Evolutionary conservation across 2,113 vertebrate genomes (phyloP), one percentile per base, ranked within the genome.

Genomic region (Guaruba guarouba): DNA sequence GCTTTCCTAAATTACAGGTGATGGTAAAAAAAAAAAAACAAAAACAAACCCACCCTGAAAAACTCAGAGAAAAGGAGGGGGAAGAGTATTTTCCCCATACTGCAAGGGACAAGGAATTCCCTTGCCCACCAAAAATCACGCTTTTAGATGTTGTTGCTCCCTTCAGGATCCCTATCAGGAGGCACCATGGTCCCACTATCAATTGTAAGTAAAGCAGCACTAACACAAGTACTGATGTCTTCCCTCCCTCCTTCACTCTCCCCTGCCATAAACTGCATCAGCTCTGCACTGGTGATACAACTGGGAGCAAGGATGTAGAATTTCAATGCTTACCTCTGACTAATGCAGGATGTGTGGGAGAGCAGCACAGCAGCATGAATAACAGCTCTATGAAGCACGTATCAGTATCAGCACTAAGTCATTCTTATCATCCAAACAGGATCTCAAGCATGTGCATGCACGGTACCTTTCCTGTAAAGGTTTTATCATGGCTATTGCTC

Each of bases 331-430:
- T 9, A 74, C 27, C 84, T 95, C 59, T 95, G 94, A 96, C 78
- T 94, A 95, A 94, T 33, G 93, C 96, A 96, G 93, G 88, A 95
- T 91, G 91, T 92, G 95, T 93, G 91, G 94, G 94, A 94, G 95
- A 93, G 92, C 73, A 49, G 54, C 71, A 22, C 33, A 37, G 51
- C 31, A 7, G 69, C 68, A 82, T 92, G 96, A 96, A 78, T 94
- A 97, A 96, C 81, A 94, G 92, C 82, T 83, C 90, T 12, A 10
- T 14, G 23, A 66, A 75, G 64, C 86, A 46, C 31, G 16, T 31
- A 33, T 35, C 74, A 9, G 24, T 69, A 88, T 41, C 91, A 88
- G 86, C 59, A 74, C 89, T 35, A 86, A 78, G 44, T 59, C 86
- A 79, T 28, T 81, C 84, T 96, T 95, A 95, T 95, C 95, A 76